Conservation (phyloP, 2,113 vertebrate genomes). For the Halcyon senegalensis region DNA sequence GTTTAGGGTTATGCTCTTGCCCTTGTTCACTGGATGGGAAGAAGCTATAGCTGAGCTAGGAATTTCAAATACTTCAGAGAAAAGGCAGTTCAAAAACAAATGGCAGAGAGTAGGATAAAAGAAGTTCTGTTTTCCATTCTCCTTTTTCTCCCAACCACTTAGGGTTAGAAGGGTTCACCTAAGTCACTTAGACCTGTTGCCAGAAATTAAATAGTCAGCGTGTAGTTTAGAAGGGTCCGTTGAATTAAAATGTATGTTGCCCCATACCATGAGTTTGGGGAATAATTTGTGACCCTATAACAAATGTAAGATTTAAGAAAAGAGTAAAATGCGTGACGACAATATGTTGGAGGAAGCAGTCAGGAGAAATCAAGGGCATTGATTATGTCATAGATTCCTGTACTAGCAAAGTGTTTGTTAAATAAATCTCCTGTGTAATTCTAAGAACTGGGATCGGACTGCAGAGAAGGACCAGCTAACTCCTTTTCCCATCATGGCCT, state of each 20-base stretch:
- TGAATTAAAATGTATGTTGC: neutral
- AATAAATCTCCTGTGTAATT: neutral
- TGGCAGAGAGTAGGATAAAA: neutral
- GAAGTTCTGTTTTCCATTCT: neutral
- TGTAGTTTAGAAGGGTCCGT: neutral
- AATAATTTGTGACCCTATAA: neutral
- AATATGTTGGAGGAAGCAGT: neutral
- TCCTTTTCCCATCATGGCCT: neutral
- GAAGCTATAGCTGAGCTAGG: neutral
- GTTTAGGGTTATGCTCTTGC: neutral
- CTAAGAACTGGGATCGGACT: neutral
- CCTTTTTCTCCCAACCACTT: neutral
- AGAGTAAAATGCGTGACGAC: neutral
- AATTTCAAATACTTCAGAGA: neutral
- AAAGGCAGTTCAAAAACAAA: neutral
- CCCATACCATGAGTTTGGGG: neutral
- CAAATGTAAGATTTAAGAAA: neutral
- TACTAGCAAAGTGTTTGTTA: neutral
- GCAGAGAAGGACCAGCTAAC: neutral
- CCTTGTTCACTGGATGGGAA: neutral
- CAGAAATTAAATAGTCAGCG: neutral
- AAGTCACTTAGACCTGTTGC: neutral
- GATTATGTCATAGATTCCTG: neutral
- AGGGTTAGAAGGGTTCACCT: neutral
- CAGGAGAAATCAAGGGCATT: constrained; percentile 32